Evolutionary conservation across 2,888 invertebrate genomes (phyloP), one percentile per base, ranked within the genome.

Genomic region (Rhogogaster chlorosoma): DNA sequence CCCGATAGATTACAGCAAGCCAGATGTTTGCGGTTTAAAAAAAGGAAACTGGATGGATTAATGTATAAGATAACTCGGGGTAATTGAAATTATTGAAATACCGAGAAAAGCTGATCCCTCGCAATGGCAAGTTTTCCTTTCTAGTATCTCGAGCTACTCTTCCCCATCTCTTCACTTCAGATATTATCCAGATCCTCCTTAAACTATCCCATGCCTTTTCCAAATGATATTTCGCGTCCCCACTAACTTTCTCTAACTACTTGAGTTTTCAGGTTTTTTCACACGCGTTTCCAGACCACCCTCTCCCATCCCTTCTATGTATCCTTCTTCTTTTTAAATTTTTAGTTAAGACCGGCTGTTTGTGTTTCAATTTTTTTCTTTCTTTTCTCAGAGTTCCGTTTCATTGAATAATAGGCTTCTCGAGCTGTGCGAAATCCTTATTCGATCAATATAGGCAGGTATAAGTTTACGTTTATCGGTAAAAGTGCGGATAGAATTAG

Each of bases 401-500:
- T 12, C 26, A 26, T 67, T 32, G 67, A 70, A 70, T 32, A n/a
- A 6, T 67, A 67, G 26, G 9, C 12, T 4, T 45, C 29, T 70
- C 3, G 26, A 45, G 15, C 22, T 45, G 1, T 45, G 26, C 3
- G 22, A 45, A 45, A 18, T 26, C 45, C 29, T 32, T 10, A 42
- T 73, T 73, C 22, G 73, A 53, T 77, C 49, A 53, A 49, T 77
- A 26, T 26, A 26, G n/a, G 15, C 15, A 22, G 49, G 53, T 22
- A 45, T 26, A 49, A 29, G 49, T 77, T 45, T 45, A 49, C 9
- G 38, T 57, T 36, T 61, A 61, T 80, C 57, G 80, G 49, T 26
- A 22, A n/a, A 80, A 80, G 57, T 61, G 36, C 38, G 38, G 49
- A 61, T 80, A 38, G 22, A 80, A 80, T 80, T 80, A 61, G 38